A percentile compares a stretch with the other conserved stretches of the same genome.
Conservation (phyloP, 2,888 invertebrate genomes). For the Apeira syringaria region DNA sequence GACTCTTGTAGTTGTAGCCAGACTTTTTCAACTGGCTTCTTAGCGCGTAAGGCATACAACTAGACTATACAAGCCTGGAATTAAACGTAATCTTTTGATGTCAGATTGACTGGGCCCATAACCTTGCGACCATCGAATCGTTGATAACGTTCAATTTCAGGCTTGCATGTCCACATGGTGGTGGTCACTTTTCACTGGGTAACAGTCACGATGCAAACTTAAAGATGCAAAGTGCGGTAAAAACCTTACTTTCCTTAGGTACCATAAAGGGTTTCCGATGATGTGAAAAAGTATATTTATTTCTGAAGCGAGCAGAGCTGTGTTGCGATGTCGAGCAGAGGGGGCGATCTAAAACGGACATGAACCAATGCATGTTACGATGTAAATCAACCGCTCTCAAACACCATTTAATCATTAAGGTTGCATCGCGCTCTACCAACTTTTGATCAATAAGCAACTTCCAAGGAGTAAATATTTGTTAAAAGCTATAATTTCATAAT, state of each 20-base stretch:
- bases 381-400: too few species aligned
- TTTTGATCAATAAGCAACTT: not conserved
- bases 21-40: slow-evolving; percentile 37
- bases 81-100: not conserved
- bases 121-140: not conserved
- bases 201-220: too few species aligned
- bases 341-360: too few species aligned
- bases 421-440: too few species aligned
- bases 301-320: too few species aligned
- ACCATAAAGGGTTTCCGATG: too few species aligned
- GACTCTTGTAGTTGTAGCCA: slow-evolving; percentile 44
- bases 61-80: slow-evolving; percentile 9
- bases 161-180: slow-evolving; percentile 1
- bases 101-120: not conserved
- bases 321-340: too few species aligned
- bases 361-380: too few species aligned
- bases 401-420: too few species aligned
- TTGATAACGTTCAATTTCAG: not conserved
- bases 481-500: slow-evolving; percentile 10
- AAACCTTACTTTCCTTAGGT: too few species aligned
- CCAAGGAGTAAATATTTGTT: not conserved
- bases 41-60: slow-evolving; percentile 29
- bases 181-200: slow-evolving; percentile 1
- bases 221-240: too few species aligned
- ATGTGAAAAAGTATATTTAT: too few species aligned